Evolutionary conservation across 2,797 vertebrate species (phyloP).

Genomic region (Hydrolagus colliei): DNA sequence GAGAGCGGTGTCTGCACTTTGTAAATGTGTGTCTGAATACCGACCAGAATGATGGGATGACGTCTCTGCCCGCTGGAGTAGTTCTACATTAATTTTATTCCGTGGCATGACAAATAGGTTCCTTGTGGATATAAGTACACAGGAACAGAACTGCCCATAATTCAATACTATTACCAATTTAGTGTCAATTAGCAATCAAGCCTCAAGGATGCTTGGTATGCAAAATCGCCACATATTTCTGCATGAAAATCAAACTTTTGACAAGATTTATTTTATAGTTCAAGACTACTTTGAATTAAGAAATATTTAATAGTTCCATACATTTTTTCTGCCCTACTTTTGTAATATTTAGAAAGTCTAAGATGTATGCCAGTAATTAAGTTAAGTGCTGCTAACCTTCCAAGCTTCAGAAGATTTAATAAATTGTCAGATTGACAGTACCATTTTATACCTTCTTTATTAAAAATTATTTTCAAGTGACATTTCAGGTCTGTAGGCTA

Average conservation of each 20-base stretch:
- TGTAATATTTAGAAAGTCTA: not conserved
- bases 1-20: too few species aligned
- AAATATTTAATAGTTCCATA: not conserved
- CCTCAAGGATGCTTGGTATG: not conserved
- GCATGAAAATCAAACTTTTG: not conserved
- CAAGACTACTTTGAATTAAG: not conserved
- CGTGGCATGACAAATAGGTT: not conserved
- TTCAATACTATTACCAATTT: not conserved
- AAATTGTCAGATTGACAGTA: not conserved
- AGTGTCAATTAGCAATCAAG: not conserved
- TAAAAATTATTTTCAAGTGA: not conserved
- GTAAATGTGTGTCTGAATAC: not conserved
- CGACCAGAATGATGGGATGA: too few species aligned
- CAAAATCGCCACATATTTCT: not conserved
- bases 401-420: not conserved
- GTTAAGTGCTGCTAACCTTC: not conserved
- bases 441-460: not conserved
- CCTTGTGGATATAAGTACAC: not conserved
- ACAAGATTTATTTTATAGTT: not conserved
- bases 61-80: not conserved
- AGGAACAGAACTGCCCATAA: not conserved
- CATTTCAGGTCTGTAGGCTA: not conserved
- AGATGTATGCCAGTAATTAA: not conserved
- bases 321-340: not conserved
- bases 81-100: too few species aligned